phyloP scores from a whole-genome alignment of 2,888 invertebrate genomes.

The Muschampia plurimacula region DNA sequence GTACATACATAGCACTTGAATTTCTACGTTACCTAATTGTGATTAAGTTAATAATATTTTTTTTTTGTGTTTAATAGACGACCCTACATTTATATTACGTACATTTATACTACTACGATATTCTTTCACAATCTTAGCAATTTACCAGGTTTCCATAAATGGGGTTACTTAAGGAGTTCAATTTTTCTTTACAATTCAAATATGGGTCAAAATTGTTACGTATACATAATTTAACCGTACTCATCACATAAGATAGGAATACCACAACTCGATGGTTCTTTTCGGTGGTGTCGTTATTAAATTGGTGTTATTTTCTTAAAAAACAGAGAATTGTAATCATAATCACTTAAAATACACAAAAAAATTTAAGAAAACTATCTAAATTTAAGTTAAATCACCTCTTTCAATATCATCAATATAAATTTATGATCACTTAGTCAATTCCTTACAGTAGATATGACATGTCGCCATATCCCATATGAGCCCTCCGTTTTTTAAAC shows the following conservation, averaged over 20 bases:
- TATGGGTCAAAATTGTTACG: conserved; percentile 53
- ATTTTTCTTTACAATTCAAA: conserved; percentile 43
- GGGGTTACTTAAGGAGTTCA: conserved; percentile 40
- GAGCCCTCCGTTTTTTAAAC: background rate
- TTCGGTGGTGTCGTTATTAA: conserved; percentile 40
- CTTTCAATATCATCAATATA: conserved; percentile 41
- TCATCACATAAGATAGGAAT: conserved; percentile 40
- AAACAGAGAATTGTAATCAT: conserved; percentile 37
- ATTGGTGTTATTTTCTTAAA: conserved; percentile 48
- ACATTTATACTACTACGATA: conserved; percentile 47
- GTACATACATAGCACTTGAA: conserved; percentile 77
- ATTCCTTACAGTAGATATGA: conserved; percentile 57
- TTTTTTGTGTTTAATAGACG: conserved; percentile 54
- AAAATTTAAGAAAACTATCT: conserved; percentile 49
- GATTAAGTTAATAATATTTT: conserved; percentile 59
- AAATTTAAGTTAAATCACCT: conserved; percentile 42
- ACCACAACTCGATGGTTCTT: conserved; percentile 39
- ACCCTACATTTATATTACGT: conserved; percentile 45
- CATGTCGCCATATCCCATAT: conserved; percentile 11
- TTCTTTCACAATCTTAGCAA: conserved; percentile 26
- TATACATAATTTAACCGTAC: conserved; percentile 64
- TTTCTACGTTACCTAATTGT: conserved; percentile 60
- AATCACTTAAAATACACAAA: conserved; percentile 44
- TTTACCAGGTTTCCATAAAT: conserved; percentile 40
- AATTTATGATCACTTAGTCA: conserved; percentile 61